These are phyloP conservation scores for Mesembrinibis cayennensis DNA, from an alignment of 2,113 vertebrate species.

Conservation along the genomic window DNA sequence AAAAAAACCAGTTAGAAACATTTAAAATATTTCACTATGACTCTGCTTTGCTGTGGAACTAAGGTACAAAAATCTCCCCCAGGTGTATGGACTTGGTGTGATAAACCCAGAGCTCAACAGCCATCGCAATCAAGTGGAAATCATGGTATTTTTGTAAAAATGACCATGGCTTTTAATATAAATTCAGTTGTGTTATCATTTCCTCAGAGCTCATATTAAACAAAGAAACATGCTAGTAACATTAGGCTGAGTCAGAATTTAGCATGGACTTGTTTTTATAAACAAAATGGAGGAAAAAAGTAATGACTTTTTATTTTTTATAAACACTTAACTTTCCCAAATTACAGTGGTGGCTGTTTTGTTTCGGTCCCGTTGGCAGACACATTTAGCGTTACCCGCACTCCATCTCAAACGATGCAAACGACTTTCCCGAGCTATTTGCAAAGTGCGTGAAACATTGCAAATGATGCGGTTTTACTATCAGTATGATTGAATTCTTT, in stretches of 20 bases:
- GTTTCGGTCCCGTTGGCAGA: not conserved
- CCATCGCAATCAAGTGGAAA: not conserved
- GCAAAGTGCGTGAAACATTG: not conserved
- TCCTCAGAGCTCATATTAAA: not conserved
- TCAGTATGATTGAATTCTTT: slow-evolving; percentile 35
- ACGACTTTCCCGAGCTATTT: not conserved
- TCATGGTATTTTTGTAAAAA: not conserved
- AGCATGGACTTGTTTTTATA: not conserved
- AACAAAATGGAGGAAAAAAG: not conserved
- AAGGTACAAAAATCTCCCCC: not conserved
- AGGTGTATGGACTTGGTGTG: not conserved
- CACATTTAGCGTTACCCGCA: not conserved
- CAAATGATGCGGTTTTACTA: not conserved
- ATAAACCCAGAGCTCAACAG: not conserved
- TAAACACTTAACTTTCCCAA: not conserved
- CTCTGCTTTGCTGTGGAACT: not conserved
- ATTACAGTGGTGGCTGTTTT: not conserved
- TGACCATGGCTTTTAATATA: not conserved
- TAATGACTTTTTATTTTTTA: not conserved
- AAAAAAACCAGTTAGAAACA: not conserved
- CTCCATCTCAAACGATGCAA: not conserved
- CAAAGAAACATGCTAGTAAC: not conserved
- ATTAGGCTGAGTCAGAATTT: not conserved
- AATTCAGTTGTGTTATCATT: not conserved
- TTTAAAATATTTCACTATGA: not conserved